phyloP scores from a whole-genome alignment of 2,797 vertebrate genomes.

The Schizothorax lantsangensis region DNA sequence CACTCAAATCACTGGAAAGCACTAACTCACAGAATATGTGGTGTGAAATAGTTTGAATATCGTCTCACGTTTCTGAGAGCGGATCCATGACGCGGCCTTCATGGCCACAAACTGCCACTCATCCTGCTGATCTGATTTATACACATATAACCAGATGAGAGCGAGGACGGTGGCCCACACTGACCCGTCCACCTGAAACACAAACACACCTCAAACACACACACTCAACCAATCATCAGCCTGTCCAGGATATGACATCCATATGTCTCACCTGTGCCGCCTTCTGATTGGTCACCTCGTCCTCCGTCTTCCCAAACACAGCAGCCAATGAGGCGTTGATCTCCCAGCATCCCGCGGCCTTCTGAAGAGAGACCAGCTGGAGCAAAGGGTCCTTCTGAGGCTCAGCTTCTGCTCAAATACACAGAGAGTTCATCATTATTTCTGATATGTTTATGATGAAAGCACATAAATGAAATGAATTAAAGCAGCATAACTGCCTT shows the following conservation, averaged over 20 bases:
- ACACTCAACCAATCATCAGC: not conserved
- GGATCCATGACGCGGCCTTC: constrained; percentile 80
- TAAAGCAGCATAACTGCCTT: not conserved
- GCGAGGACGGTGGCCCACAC: constrained; percentile 84
- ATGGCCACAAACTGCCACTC: constrained; percentile 84
- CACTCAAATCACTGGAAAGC: not conserved
- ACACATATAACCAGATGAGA: constrained; percentile 81
- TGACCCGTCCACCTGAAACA: constrained; percentile 61
- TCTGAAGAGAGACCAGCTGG: constrained; percentile 78
- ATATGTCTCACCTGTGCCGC: constrained; percentile 70
- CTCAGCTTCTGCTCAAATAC: not conserved
- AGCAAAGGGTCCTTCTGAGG: constrained; percentile 60
- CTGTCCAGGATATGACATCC: not conserved
- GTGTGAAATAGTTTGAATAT: not conserved
- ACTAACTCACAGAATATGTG: not conserved
- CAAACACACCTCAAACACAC: not conserved
- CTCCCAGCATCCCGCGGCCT: constrained; percentile 80
- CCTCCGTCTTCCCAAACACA: constrained; percentile 66
- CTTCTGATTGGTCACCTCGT: constrained; percentile 65
- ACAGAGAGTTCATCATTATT: not conserved
- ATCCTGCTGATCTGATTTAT: constrained; percentile 64
- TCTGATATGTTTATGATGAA: not conserved
- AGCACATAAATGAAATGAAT: not conserved
- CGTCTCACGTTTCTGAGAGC: constrained; percentile 72
- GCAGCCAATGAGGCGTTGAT: constrained; percentile 67